Evolutionary conservation across 2,888 invertebrate species (phyloP).

Genomic region (Drosophila putrida): DNA sequence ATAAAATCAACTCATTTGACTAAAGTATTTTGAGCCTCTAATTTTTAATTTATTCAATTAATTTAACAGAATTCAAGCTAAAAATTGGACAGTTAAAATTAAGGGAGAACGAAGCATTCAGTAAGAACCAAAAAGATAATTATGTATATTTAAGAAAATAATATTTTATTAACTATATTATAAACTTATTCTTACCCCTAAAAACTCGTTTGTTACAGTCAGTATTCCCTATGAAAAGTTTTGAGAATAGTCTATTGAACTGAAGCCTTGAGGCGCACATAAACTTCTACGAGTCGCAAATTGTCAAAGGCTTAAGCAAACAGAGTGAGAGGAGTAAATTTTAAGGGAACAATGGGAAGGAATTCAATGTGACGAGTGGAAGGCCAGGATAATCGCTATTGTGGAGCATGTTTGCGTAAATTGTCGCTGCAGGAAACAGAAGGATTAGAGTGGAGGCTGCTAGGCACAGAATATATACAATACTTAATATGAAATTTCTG

Average conservation of each 20-base stretch:
- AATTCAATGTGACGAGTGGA: slow-evolving; percentile 22
- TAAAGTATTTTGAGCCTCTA: too few species aligned
- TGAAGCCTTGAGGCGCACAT: neutral
- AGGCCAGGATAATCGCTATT: slow-evolving; percentile 57
- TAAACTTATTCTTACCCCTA: too few species aligned
- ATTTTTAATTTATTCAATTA: too few species aligned
- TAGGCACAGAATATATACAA: slow-evolving; percentile 18
- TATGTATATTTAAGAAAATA: too few species aligned
- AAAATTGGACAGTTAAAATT: too few species aligned
- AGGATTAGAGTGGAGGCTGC: slow-evolving; percentile 46
- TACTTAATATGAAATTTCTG: slow-evolving; percentile 19
- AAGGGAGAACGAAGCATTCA: too few species aligned
- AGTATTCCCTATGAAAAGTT: neutral
- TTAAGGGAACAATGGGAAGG: slow-evolving; percentile 40
- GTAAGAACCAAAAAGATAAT: too few species aligned
- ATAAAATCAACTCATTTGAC: too few species aligned
- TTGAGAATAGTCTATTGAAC: neutral
- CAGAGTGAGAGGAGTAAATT: neutral
- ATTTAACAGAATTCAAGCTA: too few species aligned
- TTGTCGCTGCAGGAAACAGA: slow-evolving; percentile 42
- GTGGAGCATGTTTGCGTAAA: slow-evolving; percentile 56
- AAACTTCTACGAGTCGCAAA: slow-evolving; percentile 9
- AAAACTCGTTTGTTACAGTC: too few species aligned
- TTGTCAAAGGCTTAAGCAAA: slow-evolving; percentile 48
- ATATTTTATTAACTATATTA: too few species aligned